Evolutionary conservation across 2,113 vertebrate species (phyloP).

Genomic region (Microtus pennsylvanicus): DNA sequence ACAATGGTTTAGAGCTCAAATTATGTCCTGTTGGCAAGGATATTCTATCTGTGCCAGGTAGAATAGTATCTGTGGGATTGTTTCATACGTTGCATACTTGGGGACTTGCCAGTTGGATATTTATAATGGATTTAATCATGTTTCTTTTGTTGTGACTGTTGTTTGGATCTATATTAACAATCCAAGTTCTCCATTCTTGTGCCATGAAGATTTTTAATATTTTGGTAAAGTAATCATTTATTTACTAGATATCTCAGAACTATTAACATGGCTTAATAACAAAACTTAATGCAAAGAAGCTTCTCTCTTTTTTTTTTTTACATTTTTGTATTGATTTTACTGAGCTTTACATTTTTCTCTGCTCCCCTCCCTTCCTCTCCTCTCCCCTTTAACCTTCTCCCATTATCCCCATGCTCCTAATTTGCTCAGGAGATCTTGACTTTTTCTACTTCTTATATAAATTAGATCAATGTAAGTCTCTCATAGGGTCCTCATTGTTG

Average conservation of each 20-base stretch:
- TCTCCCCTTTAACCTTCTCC: too few relatives aligned
- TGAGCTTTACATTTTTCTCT: too few relatives aligned
- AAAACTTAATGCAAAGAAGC: background rate
- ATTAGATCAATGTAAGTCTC: too few relatives aligned
- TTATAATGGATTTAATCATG: background rate
- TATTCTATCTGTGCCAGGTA: background rate
- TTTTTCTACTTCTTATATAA: too few relatives aligned
- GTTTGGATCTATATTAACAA: background rate
- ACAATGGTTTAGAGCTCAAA: background rate
- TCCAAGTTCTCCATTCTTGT: background rate
- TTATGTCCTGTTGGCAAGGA: background rate
- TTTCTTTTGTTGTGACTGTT: background rate
- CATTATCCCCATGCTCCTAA: too few relatives aligned
- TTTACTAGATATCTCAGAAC: background rate
- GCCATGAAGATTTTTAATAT: background rate
- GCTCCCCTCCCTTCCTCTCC: too few relatives aligned
- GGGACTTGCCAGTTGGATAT: background rate
- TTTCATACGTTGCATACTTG: background rate
- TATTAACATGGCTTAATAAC: background rate
- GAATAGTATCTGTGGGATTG: accelerated
- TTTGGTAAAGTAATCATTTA: background rate
- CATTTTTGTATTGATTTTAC: too few relatives aligned
- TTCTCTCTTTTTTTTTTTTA: background rate
- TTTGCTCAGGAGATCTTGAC: too few relatives aligned
- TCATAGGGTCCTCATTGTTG: too few relatives aligned